Conservation (phyloP, 2,888 invertebrate genomes). For the Catonia carolina region DNA sequence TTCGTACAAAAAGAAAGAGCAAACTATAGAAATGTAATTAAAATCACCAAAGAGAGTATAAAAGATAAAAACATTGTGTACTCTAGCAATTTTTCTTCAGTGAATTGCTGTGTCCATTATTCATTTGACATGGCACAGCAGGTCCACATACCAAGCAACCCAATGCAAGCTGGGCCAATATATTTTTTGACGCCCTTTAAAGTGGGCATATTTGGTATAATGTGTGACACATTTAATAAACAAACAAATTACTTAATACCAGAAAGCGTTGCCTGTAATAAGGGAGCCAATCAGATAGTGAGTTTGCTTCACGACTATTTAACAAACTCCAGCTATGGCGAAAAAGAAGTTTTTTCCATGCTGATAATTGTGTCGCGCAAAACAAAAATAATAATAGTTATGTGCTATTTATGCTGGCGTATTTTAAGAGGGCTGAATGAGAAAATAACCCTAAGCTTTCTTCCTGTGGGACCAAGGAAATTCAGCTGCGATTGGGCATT, state of each 20-base stretch:
- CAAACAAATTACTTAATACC: slow-evolving; percentile 24
- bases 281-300: slow-evolving; percentile 19
- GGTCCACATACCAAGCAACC: slow-evolving; percentile 26
- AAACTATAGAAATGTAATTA: not conserved
- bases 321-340: too few species aligned
- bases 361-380: slow-evolving; percentile 27
- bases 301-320: slow-evolving; percentile 20
- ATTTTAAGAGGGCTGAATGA: not conserved
- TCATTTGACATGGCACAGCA: slow-evolving; percentile 26
- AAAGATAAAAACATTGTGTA: not conserved
- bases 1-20: not conserved
- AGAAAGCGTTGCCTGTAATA: slow-evolving; percentile 14
- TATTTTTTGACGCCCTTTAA: slow-evolving; percentile 23
- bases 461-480: slow-evolving; percentile 20
- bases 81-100: not conserved
- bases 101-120: too few species aligned
- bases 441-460: slow-evolving; percentile 1
- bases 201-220: slow-evolving; percentile 26
- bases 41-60: not conserved
- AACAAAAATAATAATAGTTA: slow-evolving; percentile 28
- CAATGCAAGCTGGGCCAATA: slow-evolving; percentile 15
- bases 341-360: too few species aligned
- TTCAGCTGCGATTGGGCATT: slow-evolving; percentile 21
- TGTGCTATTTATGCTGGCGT: slow-evolving; percentile 1
- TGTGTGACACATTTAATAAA: slow-evolving; percentile 21